Conservation (phyloP, 2,797 vertebrate genomes). For the Poeciliopsis infans region DNA sequence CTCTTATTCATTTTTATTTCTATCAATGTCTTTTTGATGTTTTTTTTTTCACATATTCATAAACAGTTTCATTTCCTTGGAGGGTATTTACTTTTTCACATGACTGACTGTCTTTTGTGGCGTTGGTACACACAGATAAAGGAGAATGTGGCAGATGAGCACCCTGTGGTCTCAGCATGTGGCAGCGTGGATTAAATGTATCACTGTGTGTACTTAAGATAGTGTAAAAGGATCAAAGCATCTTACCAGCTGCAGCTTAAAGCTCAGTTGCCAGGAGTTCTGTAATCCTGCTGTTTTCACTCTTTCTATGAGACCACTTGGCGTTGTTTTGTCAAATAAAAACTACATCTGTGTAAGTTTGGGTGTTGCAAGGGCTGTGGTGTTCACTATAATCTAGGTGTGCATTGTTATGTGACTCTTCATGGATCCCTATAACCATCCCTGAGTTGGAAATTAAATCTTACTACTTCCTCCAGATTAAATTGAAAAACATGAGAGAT, state of each 20-base stretch:
- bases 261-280: constrained; percentile 9
- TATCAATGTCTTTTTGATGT: too few species aligned
- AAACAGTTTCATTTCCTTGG: background rate
- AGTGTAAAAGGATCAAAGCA: constrained; percentile 52
- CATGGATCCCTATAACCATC: constrained; percentile 8
- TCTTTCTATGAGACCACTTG: constrained; percentile 29
- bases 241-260: constrained; percentile 37
- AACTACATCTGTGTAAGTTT: constrained; percentile 27
- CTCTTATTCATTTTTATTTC: background rate
- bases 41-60: background rate
- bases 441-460: constrained; percentile 28
- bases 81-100: background rate
- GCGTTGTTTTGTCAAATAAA: constrained; percentile 13
- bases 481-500: constrained; percentile 38
- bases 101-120: constrained; percentile 2
- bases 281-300: constrained; percentile 25
- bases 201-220: constrained; percentile 54
- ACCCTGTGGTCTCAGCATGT: constrained; percentile 37
- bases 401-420: constrained; percentile 14
- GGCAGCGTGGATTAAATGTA: constrained; percentile 56
- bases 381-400: constrained; percentile 25
- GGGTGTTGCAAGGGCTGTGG: background rate
- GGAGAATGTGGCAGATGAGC: constrained; percentile 36
- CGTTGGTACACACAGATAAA: constrained; percentile 44
- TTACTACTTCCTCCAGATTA: constrained; percentile 13